phyloP scores from a whole-genome alignment of 2,797 vertebrate genomes.

The Cottoperca gobio region DNA sequence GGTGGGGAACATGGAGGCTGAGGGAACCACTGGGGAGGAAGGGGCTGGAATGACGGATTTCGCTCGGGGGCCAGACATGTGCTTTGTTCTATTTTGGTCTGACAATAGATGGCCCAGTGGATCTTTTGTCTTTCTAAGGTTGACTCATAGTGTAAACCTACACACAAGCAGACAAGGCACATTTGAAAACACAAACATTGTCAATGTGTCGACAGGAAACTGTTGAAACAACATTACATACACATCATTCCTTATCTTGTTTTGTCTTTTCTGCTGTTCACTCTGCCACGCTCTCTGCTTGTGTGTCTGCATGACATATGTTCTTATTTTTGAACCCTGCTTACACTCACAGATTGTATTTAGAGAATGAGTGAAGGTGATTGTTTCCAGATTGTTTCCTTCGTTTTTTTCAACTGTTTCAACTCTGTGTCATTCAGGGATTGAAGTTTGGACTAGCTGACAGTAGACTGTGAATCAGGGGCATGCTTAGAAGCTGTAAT shows the following conservation, averaged over 20 bases:
- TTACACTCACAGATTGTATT: constrained; percentile 66
- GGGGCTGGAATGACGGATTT: constrained; percentile 59
- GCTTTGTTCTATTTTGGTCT: constrained; percentile 75
- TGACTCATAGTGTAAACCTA: constrained; percentile 50
- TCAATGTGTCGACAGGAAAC: constrained; percentile 28
- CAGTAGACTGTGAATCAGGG: constrained; percentile 24
- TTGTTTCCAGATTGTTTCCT: constrained; percentile 75
- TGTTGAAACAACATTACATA: constrained; percentile 13
- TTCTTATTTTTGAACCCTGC: constrained; percentile 68
- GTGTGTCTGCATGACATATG: constrained; percentile 65
- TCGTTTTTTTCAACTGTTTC: constrained; percentile 41
- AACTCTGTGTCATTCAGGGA: constrained; percentile 31
- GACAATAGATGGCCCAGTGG: constrained; percentile 53
- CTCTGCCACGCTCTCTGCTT: constrained; percentile 32
- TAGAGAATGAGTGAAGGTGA: constrained; percentile 59
- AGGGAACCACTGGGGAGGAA: constrained; percentile 43
- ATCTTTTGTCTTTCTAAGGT: constrained; percentile 51
- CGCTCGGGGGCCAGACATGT: constrained; percentile 68
- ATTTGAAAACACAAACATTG: constrained; percentile 41
- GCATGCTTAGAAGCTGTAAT: constrained; percentile 33
- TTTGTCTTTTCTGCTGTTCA: constrained; percentile 5
- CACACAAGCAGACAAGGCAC: constrained; percentile 46
- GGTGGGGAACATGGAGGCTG: constrained; percentile 20
- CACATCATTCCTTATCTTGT: neutral
- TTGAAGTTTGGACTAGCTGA: constrained; percentile 37